phyloP scores from a whole-genome alignment of 2,113 vertebrate genomes.

The Scartelaos histophorus region DNA sequence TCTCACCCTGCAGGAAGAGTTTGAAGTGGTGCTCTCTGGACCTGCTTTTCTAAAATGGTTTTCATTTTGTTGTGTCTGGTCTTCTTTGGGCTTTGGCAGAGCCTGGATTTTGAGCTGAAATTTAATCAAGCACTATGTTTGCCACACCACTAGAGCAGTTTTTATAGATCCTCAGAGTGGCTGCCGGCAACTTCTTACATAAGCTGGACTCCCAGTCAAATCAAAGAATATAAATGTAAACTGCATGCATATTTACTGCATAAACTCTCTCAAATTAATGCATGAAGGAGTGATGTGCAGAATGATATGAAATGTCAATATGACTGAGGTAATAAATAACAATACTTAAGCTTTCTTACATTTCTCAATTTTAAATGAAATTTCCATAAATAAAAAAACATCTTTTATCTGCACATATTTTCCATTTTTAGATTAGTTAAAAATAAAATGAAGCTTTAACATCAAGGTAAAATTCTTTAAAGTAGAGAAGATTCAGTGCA shows the following conservation, averaged over 20 bases:
- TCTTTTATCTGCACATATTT: no score
- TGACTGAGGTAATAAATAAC: no score
- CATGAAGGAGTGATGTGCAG: background rate
- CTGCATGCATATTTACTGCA: background rate
- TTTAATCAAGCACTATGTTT: constrained; percentile 51
- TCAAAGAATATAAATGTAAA: constrained; percentile 6
- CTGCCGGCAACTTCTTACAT: constrained; percentile 42
- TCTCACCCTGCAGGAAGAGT: constrained; percentile 39
- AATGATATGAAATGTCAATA: background rate
- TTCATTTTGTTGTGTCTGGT: constrained; percentile 70
- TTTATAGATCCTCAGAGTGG: constrained; percentile 53
- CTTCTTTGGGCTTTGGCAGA: constrained; percentile 48
- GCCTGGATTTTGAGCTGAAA: constrained; percentile 55
- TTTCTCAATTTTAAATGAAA: no score
- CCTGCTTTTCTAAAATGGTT: constrained; percentile 56
- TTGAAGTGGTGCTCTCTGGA: constrained; percentile 61
- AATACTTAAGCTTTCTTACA: no score
- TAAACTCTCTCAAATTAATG: background rate
- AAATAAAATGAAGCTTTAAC: no score
- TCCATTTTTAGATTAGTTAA: no score
- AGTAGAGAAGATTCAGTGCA: no score
- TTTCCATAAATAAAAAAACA: no score
- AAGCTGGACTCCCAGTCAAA: constrained; percentile 34
- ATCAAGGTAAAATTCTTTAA: no score
- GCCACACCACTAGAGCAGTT: constrained; percentile 40